Evolutionary conservation across 2,113 vertebrate genomes (phyloP), one percentile per base, ranked within the genome.

Genomic region (Beaufortia kweichowensis): DNA sequence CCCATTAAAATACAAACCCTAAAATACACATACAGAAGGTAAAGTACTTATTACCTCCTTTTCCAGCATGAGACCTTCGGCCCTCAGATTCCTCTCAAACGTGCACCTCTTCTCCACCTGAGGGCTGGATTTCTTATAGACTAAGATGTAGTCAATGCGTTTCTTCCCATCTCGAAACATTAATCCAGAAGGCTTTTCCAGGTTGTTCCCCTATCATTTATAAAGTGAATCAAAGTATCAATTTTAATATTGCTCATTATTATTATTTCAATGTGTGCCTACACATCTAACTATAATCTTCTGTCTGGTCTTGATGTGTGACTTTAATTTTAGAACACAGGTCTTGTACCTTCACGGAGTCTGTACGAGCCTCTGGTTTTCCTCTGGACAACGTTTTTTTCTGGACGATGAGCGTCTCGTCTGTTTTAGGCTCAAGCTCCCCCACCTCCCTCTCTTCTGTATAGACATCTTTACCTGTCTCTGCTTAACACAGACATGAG

Each of bases 121-220:
- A 39, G 87, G 94, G 79, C 94, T 98, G 69, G 95, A 96, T 81
- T 98, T 98, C 87, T 96, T 96, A 85, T 99, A 98, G 72, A 99
- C 97, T 90, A 99, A 89, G 81, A 99, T 97, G 85, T 98, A 99
- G 86, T 99, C 97, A 4, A 99, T 95, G 26, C 96, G 91, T 50
- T 98, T 98, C 88, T 96, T 98, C 19, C 97, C 97, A 43, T 99
- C 97, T 90, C 95, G 94, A 86, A 99, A 99, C 79, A 95, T 92
- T 11, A 98, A 92, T 1, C 96, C 95, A 7, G 93, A 93, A 19
- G 92, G 89, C 2, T 85, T 85, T 76, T 90, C 85, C 43, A 86
- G 86, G 82, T 86, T 92, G 85, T 90, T 94, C 76, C 91, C 88
- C 90, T 93, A 39, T n/a, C n/a, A n/a, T n/a, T n/a, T n/a, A n/a